Conservation (phyloP, 2,113 vertebrate species). For the Engraulis encrasicolus region DNA sequence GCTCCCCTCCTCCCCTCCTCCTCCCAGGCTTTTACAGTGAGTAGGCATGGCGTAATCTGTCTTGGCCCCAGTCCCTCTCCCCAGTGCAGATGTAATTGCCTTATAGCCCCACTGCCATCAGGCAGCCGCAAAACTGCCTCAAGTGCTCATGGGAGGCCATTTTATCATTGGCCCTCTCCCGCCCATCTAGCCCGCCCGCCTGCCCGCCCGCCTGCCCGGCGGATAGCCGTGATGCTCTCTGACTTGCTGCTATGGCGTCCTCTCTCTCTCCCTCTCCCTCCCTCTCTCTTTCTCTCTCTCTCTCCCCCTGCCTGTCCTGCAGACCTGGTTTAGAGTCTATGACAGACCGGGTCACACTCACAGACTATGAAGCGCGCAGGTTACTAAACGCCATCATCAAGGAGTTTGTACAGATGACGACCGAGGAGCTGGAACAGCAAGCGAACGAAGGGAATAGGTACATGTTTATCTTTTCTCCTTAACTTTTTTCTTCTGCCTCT, state of each 20-base stretch:
- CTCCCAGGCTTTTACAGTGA: constrained; percentile 53
- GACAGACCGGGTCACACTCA: constrained; percentile 80
- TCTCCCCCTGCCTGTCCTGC: too few relatives aligned
- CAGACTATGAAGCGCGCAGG: constrained; percentile 85
- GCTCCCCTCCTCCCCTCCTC: too few relatives aligned
- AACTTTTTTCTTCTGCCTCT: background rate
- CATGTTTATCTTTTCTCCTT: constrained; percentile 34
- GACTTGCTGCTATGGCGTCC: constrained; percentile 30
- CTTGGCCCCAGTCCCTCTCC: constrained; percentile 61
- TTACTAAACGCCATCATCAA: constrained; percentile 89
- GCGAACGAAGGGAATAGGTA: constrained; percentile 87
- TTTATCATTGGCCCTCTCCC: constrained; percentile 32
- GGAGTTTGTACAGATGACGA: constrained; percentile 88
- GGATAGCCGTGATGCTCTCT: constrained; percentile 49
- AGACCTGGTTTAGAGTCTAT: constrained; percentile 84
- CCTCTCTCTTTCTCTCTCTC: too few relatives aligned
- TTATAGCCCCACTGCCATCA: constrained; percentile 48
- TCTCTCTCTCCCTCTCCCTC: too few relatives aligned
- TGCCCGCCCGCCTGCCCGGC: too few relatives aligned
- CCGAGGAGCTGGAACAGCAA: constrained; percentile 84
- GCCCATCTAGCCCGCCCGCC: too few relatives aligned
- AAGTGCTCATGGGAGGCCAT: background rate
- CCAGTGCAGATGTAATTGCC: constrained; percentile 53
- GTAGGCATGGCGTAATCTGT: constrained; percentile 68
- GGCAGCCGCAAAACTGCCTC: background rate